Evolutionary conservation across 2,797 vertebrate genomes (phyloP).

Genomic region (Tarsius wallacei): DNA sequence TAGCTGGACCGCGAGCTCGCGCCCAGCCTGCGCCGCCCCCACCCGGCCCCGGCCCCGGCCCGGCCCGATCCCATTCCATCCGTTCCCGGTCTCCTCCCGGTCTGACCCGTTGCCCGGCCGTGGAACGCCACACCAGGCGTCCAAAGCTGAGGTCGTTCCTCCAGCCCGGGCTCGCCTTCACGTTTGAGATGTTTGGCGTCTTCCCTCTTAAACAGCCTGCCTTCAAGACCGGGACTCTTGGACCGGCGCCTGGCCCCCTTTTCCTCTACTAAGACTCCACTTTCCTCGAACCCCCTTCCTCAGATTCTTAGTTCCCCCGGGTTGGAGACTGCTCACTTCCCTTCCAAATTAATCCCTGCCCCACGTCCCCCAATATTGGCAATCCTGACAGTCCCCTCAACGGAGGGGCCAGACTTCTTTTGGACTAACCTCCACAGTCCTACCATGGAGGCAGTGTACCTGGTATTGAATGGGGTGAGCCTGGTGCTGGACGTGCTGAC

Average conservation of each 20-base stretch:
- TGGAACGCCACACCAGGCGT: neutral
- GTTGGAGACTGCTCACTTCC: slow-evolving; percentile 12
- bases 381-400: neutral
- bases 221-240: slow-evolving; percentile 31
- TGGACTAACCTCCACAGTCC: neutral
- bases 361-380: neutral
- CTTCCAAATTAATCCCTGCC: neutral
- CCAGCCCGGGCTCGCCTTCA: neutral
- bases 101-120: slow-evolving; percentile 18
- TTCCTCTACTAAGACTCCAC: neutral
- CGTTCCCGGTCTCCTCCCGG: neutral
- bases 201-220: neutral
- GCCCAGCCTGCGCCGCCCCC: slow-evolving; percentile 62
- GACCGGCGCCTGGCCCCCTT: neutral
- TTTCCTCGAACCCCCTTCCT: neutral
- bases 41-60: slow-evolving; percentile 68
- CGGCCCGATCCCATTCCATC: neutral
- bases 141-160: neutral
- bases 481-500: slow-evolving; percentile 89
- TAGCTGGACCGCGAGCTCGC: slow-evolving; percentile 65
- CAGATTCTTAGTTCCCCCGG: neutral
- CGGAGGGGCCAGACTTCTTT: neutral
- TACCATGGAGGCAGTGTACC: slow-evolving; percentile 90
- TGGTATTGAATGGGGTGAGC: slow-evolving; percentile 88
- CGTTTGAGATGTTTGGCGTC: slow-evolving; percentile 49